phyloP scores from a whole-genome alignment of 1,140 invertebrate genomes.

The Bombus confusus region DNA sequence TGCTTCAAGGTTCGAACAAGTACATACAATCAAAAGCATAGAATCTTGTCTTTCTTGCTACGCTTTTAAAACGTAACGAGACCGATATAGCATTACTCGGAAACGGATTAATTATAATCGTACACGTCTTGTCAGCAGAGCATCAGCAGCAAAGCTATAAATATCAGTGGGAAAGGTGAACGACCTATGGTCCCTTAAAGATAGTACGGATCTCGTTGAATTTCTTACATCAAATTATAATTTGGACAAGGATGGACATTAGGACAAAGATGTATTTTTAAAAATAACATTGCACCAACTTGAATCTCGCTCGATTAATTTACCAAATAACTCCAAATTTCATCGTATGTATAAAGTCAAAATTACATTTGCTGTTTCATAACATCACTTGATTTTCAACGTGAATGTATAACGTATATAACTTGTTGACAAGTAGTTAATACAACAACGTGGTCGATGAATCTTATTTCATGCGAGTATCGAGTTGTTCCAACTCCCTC shows the following conservation, averaged over 20 bases:
- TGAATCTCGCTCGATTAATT: not conserved
- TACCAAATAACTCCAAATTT: not conserved
- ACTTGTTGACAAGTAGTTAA: not conserved
- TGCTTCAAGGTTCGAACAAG: not conserved
- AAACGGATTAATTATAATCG: slow-evolving; percentile 48
- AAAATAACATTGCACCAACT: not conserved
- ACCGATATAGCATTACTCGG: slow-evolving; percentile 3
- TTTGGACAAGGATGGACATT: too few species aligned
- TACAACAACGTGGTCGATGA: not conserved
- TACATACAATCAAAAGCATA: not conserved
- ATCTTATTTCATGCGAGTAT: not conserved
- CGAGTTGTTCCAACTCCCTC: slow-evolving; percentile 2
- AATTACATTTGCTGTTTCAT: not conserved
- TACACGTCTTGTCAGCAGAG: slow-evolving; percentile 24
- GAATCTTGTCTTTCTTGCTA: not conserved
- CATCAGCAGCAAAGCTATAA: slow-evolving; percentile 44
- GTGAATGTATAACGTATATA: not conserved
- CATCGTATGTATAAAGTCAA: not conserved
- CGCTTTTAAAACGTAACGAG: not conserved
- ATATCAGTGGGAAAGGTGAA: slow-evolving; percentile 36
- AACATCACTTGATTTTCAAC: not conserved
- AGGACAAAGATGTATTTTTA: not conserved
- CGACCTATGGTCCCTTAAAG: slow-evolving; percentile 29
- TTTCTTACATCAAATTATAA: not conserved
- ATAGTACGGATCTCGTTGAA: not conserved